Conservation (phyloP, 2,888 invertebrate species). For the Philopedon plagiatum region DNA sequence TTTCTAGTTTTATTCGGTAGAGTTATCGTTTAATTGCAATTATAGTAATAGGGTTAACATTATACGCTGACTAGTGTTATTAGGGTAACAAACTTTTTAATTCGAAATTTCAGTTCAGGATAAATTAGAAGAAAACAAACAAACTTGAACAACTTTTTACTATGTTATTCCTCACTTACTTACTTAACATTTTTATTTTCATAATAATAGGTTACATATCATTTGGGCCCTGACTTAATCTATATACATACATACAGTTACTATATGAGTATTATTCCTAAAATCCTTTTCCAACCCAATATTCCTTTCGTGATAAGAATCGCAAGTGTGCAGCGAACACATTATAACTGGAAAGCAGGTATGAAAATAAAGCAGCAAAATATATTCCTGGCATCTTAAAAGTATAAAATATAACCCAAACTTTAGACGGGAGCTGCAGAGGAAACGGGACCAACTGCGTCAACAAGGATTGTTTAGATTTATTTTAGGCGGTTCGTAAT, state of each 20-base stretch:
- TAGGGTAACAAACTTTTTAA: too few relatives aligned
- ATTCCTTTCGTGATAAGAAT: slow-evolving; percentile 17
- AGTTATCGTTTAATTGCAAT: too few relatives aligned
- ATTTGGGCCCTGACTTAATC: too few relatives aligned
- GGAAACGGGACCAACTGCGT: slow-evolving; percentile 61
- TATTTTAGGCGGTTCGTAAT: slow-evolving; percentile 62
- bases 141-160: too few relatives aligned
- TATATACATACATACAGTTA: background rate
- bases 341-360: slow-evolving; percentile 51
- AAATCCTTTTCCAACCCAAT: slow-evolving; percentile 31
- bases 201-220: too few relatives aligned
- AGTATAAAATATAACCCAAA: slow-evolving; percentile 57
- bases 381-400: slow-evolving; percentile 49
- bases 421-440: slow-evolving; percentile 29
- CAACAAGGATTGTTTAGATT: slow-evolving; percentile 64
- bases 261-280: background rate
- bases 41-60: too few relatives aligned
- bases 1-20: too few relatives aligned
- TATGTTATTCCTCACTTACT: too few relatives aligned
- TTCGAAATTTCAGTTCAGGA: too few relatives aligned
- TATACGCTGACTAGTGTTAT: too few relatives aligned
- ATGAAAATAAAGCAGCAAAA: slow-evolving; percentile 49
- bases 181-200: too few relatives aligned
- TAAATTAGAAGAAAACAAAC: too few relatives aligned
- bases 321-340: slow-evolving; percentile 40